phyloP scores from a whole-genome alignment of 23 tunicate genomes.

The Aplidium turbinatum region DNA sequence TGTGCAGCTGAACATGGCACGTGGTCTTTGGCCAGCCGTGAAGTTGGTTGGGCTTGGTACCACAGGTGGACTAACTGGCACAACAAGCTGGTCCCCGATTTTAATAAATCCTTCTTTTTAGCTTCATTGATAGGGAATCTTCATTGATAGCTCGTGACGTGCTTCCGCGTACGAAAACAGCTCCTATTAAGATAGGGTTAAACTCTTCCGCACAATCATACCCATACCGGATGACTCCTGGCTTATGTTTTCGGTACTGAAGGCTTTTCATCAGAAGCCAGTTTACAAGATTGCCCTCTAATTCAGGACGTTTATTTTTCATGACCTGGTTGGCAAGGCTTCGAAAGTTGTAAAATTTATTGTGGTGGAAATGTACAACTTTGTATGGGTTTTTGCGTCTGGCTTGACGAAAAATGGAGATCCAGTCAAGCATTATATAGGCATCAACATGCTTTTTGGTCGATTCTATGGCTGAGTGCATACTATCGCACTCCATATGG shows the following conservation, averaged over 20 bases:
- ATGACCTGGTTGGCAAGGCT: background rate
- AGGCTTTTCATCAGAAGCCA: no score
- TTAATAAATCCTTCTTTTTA: background rate
- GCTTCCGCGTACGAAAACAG: background rate
- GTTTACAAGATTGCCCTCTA: no score
- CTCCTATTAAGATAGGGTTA: background rate
- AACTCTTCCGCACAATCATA: background rate
- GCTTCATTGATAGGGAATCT: background rate
- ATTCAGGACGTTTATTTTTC: background rate
- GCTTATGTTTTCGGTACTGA: background rate
- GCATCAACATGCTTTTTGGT: no score
- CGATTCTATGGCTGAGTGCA: background rate
- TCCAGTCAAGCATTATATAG: background rate
- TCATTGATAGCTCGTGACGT: background rate
- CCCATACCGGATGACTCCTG: background rate
- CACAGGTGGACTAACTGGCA: no score
- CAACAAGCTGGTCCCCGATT: no score
- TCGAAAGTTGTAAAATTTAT: background rate
- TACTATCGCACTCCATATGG: background rate
- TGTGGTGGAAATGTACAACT: background rate
- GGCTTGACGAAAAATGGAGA: no score
- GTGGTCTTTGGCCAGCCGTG: background rate
- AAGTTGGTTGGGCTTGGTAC: no score
- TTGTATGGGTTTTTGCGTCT: slow-evolving; percentile 6
- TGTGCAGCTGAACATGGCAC: background rate